Percentiles rank a stretch among this genome's conserved stretches.
phyloP scores from a whole-genome alignment of 2,888 invertebrate genomes.

The Drosophila demipolita region DNA sequence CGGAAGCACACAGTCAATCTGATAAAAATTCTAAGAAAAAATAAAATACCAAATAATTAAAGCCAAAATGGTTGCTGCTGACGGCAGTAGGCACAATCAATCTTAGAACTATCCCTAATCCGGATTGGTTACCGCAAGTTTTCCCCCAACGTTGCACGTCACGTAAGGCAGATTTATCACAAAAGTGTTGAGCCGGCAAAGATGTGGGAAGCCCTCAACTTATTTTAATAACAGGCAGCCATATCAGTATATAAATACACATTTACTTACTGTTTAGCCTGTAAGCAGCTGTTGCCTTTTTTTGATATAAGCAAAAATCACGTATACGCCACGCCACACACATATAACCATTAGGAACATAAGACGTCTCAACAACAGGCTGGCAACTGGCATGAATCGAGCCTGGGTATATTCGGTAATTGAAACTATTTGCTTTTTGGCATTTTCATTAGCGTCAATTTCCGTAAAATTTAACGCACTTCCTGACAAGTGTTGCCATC shows the following conservation, averaged over 20 bases:
- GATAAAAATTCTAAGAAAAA: constrained; percentile 14
- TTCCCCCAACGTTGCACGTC: neutral
- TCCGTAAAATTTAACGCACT: constrained; percentile 74
- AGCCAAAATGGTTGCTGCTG: constrained; percentile 35
- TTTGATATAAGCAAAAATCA: constrained; percentile 53
- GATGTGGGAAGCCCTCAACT: constrained; percentile 10
- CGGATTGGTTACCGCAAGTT: constrained; percentile 20
- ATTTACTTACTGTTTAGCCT: neutral
- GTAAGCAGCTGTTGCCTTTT: constrained; percentile 28
- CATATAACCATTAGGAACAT: constrained; percentile 41
- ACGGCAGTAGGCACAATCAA: constrained; percentile 66
- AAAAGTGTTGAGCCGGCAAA: constrained; percentile 35
- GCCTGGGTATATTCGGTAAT: constrained; percentile 50
- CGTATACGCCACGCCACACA: constrained; percentile 51
- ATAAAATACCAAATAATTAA: constrained; percentile 50
- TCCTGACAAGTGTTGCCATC: constrained; percentile 71
- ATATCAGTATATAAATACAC: constrained; percentile 8
- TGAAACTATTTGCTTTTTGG: constrained; percentile 75
- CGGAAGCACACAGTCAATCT: constrained; percentile 25
- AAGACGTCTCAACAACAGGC: constrained; percentile 22
- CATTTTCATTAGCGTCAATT: constrained; percentile 75
- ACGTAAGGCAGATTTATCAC: constrained; percentile 52
- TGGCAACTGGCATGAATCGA: neutral
- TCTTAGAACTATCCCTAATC: constrained; percentile 51
- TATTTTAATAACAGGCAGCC: constrained; percentile 27